Base-by-base conservation (phyloP, 2,888 invertebrate species). In the Rotaria socialis region DNA sequence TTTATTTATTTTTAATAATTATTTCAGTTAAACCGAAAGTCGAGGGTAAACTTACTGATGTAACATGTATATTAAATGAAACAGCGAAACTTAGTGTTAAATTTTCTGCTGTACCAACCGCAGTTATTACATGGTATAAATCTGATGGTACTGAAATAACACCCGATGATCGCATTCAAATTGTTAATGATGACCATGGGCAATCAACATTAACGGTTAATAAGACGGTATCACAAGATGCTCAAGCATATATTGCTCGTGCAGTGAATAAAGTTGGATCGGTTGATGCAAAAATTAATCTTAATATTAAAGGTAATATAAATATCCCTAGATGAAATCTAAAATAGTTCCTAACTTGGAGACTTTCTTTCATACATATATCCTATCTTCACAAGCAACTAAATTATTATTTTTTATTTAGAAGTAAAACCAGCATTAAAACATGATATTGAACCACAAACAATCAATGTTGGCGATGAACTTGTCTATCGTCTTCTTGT, bases 181-280 rank as follows among this genome's bases (percentile, higher is more conserved):
- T 86, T 56, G 22, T 60, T 43, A n/a, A 96, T 27, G 95, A 96
- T 91, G 96, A 97, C 91, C 96, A 96, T 89, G 95, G 94, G 89
- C 56, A 47, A 22, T 58, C 58, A 27, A 75, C 74, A 50, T 52
- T 87, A 10, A 85, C 74, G 24, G 95, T 99, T 87, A 94, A 96
- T 87, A 96, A 92, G 88, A 91, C 95, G 0, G 88, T 88, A 24
- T 88, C 89, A 11, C 90, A 90, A 85, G 91, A 91, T 88, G 90
- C 91, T 87, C 91, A 91, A 35, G 90, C 90, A 87, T 91, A 91
- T 88, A 89, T 89, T 86, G 89, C 90, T 10, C 90, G 90, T 86
- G 90, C 90, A 27, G 89, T 88, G 86, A 91, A 91, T 88, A 89
- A 89, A 85, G 90, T 89, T 86, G 91, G 91, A 58, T 89, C 89